phyloP scores from a whole-genome alignment of 2,113 vertebrate genomes.

The Hypomesus transpacificus region DNA sequence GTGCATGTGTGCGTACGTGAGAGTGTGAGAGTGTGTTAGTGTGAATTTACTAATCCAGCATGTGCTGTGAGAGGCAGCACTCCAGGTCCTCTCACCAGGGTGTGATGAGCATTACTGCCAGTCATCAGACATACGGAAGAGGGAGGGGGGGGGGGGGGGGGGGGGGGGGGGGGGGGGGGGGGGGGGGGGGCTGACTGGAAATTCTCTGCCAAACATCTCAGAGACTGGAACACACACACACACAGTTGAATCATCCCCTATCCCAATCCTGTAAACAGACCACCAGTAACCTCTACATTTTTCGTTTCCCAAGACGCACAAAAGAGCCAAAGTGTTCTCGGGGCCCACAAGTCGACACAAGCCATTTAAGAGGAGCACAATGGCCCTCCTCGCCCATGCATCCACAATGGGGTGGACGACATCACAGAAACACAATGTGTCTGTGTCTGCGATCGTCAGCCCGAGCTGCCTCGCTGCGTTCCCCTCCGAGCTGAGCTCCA shows the following conservation, averaged over 20 bases:
- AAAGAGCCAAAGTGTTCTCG: conserved; percentile 61
- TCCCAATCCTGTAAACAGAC: conserved; percentile 32
- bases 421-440: conserved; percentile 56
- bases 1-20: conserved; percentile 18
- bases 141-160: conserved; percentile 9
- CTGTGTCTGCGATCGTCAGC: conserved; percentile 6
- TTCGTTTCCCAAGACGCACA: conserved; percentile 56
- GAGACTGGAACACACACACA: conserved; percentile 1
- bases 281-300: conserved; percentile 60
- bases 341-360: conserved; percentile 62
- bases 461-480: not conserved
- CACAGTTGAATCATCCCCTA: conserved; percentile 36
- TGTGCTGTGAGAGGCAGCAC: conserved; percentile 43
- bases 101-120: conserved; percentile 46
- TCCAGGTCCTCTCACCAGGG: conserved; percentile 44
- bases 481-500: conserved; percentile 20
- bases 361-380: conserved; percentile 54
- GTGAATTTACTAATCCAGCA: conserved; percentile 40
- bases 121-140: conserved; percentile 32
- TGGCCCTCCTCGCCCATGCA: conserved; percentile 6
- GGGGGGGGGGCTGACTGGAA: not conserved
- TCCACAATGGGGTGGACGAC: conserved; percentile 39
- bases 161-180: conserved; percentile 10
- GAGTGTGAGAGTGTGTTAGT: not conserved
- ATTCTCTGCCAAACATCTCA: conserved; percentile 27